A percentile compares a stretch with the other conserved stretches of the same genome.
These are phyloP conservation scores for Epinotia nisella DNA, from an alignment of 2,888 invertebrate species.

Conservation along the genomic window DNA sequence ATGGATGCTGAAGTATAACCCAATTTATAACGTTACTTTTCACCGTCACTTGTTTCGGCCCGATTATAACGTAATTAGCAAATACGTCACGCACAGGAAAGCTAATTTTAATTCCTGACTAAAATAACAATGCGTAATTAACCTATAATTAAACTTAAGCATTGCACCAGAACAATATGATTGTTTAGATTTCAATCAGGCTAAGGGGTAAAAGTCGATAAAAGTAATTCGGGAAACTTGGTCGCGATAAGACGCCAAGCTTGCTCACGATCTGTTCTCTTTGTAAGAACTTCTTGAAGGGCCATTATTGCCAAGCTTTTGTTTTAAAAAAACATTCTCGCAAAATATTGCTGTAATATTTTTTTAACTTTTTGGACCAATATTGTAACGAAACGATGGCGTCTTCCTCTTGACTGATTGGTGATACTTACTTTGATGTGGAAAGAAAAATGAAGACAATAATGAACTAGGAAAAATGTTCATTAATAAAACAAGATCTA, in stretches of 20 bases:
- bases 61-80: constrained; percentile 26
- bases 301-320: constrained; percentile 70
- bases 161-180: constrained; percentile 19
- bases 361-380: constrained; percentile 48
- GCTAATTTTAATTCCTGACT: constrained; percentile 23
- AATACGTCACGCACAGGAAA: constrained; percentile 34
- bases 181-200: constrained; percentile 65
- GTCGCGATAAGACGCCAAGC: constrained; percentile 67
- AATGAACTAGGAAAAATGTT: background rate
- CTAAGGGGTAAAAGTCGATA: constrained; percentile 66
- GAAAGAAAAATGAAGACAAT: background rate
- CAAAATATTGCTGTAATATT: constrained; percentile 71
- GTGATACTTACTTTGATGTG: constrained; percentile 16
- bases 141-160: background rate
- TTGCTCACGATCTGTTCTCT: constrained; percentile 57
- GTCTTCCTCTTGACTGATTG: constrained; percentile 35
- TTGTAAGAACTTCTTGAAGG: constrained; percentile 62
- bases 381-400: constrained; percentile 24
- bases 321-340: constrained; percentile 66
- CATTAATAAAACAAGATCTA: background rate
- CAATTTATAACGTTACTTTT: constrained; percentile 27
- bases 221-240: constrained; percentile 70
- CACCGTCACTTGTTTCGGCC: constrained; percentile 21
- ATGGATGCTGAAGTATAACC: constrained; percentile 13
- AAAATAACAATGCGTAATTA: constrained; percentile 20